phyloP scores from a whole-genome alignment of 92 coral and sea anemone species.

The Siderastrea siderea region DNA sequence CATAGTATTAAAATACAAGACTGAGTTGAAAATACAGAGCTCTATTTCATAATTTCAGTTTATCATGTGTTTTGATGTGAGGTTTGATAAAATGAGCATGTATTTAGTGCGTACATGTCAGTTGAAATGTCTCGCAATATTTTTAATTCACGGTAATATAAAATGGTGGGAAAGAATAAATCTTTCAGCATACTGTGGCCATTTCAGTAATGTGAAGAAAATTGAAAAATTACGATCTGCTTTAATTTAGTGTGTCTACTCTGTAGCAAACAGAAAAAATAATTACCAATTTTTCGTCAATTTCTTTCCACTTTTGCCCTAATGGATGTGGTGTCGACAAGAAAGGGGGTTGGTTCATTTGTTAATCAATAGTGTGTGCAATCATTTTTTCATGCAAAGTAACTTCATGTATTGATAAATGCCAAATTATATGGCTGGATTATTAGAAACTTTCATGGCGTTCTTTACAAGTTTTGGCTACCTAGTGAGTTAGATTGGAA shows the following conservation, averaged over 20 bases:
- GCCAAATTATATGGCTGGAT: too few relatives aligned
- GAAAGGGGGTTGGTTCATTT: conserved; percentile 1
- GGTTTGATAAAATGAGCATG: conserved; percentile 4
- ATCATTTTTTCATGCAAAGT: not conserved
- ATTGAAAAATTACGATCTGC: not conserved
- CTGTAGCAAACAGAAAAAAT: not conserved
- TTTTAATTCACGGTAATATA: not conserved
- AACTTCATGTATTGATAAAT: too few relatives aligned
- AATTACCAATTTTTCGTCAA: not conserved
- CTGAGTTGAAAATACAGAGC: not conserved
- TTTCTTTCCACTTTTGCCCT: not conserved
- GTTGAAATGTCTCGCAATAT: not conserved
- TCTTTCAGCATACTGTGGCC: not conserved
- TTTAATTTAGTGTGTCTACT: not conserved
- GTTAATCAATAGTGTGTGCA: too few relatives aligned
- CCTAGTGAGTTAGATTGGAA: not conserved
- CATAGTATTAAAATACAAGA: not conserved
- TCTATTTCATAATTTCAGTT: not conserved
- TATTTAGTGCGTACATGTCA: not conserved
- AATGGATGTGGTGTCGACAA: not conserved
- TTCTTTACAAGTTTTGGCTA: not conserved
- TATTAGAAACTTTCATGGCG: not conserved
- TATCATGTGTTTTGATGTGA: conserved; percentile 2
- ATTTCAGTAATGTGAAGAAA: not conserved
- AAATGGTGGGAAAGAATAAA: not conserved